Conservation (phyloP, 1,140 invertebrate species). For the Caenorhabditis inopinata region DNA sequence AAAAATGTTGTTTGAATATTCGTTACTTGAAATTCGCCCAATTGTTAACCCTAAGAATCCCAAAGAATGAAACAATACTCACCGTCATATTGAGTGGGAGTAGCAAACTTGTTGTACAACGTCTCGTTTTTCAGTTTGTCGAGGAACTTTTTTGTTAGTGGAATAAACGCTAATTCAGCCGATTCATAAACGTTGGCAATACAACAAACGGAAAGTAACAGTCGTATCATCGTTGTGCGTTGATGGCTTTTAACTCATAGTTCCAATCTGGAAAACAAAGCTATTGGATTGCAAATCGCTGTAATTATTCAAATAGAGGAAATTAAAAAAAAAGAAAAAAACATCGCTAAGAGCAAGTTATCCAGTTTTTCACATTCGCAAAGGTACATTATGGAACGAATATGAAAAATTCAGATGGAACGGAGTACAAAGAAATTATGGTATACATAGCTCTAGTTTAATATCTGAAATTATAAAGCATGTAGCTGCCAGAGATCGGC, state of each 20-base stretch:
- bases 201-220: neutral
- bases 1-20: neutral
- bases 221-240: neutral
- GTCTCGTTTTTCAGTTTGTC: slow-evolving; percentile 52
- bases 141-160: slow-evolving; percentile 52
- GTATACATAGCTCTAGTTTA: neutral
- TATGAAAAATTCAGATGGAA: too few species aligned
- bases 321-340: neutral
- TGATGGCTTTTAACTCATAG: neutral
- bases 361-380: too few species aligned
- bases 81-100: slow-evolving; percentile 63
- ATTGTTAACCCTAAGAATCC: neutral
- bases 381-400: too few species aligned
- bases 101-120: slow-evolving; percentile 62
- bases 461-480: neutral
- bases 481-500: too few species aligned
- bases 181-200: neutral
- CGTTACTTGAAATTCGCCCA: neutral
- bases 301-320: too few species aligned
- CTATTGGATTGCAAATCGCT: too few species aligned
- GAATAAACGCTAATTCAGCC: slow-evolving; percentile 31
- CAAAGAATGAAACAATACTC: slow-evolving; percentile 8
- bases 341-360: too few species aligned
- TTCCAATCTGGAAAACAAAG: neutral
- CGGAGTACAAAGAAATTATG: neutral